Evolutionary conservation across 2,797 vertebrate species (phyloP), one percentile per base, ranked within the genome.

Genomic region (Aplochiton taeniatus): DNA sequence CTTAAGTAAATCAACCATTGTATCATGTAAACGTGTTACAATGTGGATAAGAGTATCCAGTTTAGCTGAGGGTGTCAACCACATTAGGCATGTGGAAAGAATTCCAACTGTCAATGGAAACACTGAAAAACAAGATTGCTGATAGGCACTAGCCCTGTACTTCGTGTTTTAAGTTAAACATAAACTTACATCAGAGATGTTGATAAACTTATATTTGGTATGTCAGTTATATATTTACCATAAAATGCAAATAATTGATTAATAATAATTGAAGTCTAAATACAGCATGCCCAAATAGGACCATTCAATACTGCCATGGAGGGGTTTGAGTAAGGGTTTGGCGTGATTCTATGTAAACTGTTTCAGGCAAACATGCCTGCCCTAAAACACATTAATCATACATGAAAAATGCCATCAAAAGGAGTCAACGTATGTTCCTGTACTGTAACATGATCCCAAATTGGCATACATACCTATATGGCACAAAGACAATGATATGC

Each of bases 401-500:
- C 31, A 31, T 31, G 31, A 31, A 31, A 2, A 31, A 31, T 31
- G 31, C 31, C 2, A 31, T 31, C 31, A 31, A 31, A 31, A 6
- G 31, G 31, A 31, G 31, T 31, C 31, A 31, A 31, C 31, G 31
- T 31, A 31, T 31, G 58, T 58, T 49, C 8, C 12, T 43, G 12
- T 13, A 63, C 54, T 69, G 17, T 54, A 58, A 31, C 31, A 31
- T 6, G 31, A 31, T 31, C 2, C 31, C 3, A 31, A 31, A 2
- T 31, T 48, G 49, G 9, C 1, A 46, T 41, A 74, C 94, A 93
- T 90, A 95, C 95, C 91, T 74, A 82, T 70, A 83, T 83, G 67
- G 78, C 88, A 76, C 85, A 87, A 74, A 88, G 74, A 85, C 63
- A 93, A 54, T 80, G 79, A 56, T 83, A 88, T 61, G 91, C 84